Evolutionary conservation across 2,797 vertebrate species (phyloP).

Genomic region (Kryptopterus vitreolus): DNA sequence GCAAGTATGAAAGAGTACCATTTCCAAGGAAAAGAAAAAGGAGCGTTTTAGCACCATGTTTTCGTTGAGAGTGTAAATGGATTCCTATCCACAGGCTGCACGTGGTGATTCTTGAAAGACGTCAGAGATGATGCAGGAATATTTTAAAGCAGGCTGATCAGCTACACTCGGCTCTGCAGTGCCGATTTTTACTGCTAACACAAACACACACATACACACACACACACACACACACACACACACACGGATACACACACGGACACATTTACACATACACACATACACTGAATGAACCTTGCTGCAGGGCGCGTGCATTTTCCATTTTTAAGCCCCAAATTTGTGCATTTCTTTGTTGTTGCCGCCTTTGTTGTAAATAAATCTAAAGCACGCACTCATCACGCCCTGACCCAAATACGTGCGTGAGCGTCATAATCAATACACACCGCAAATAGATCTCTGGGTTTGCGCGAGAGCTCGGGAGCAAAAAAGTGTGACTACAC

Average conservation of each 20-base stretch:
- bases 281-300: background rate
- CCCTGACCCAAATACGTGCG: slow-evolving; percentile 9
- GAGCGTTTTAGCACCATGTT: background rate
- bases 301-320: background rate
- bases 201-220: slow-evolving; percentile 17
- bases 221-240: background rate
- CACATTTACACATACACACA: too few species aligned
- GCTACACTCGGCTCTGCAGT: slow-evolving; percentile 36
- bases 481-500: background rate
- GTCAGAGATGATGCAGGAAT: slow-evolving; percentile 48
- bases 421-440: background rate
- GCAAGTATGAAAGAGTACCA: background rate
- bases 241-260: too few species aligned
- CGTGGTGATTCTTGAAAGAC: slow-evolving; percentile 21
- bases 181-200: slow-evolving; percentile 5
- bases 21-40: background rate
- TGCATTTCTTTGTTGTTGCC: background rate
- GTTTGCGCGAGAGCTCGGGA: background rate
- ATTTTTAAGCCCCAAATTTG: background rate
- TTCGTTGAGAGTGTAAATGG: background rate
- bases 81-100: background rate
- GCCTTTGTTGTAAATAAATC: too few species aligned
- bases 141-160: slow-evolving; percentile 34
- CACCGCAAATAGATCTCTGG: too few species aligned
- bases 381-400: background rate